These are phyloP conservation scores for Trigoniulus corallinus DNA, from an alignment of 1,140 invertebrate genomes.

Conservation along the genomic window DNA sequence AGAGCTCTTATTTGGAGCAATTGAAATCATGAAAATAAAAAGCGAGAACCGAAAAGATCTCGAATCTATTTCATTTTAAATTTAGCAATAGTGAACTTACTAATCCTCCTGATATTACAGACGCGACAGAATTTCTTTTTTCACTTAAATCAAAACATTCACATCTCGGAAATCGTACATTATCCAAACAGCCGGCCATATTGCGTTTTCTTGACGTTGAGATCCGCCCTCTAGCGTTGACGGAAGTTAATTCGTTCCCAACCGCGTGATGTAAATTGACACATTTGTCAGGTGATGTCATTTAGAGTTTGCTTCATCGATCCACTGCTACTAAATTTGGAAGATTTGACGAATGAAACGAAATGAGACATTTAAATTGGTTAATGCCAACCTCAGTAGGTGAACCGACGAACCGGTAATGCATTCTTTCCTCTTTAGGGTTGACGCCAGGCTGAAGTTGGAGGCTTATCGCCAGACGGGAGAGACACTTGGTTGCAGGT, in stretches of 20 bases:
- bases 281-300: neutral
- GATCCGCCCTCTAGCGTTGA: neutral
- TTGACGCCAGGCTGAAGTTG: no score
- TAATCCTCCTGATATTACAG: slow-evolving; percentile 64
- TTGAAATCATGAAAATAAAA: slow-evolving; percentile 6
- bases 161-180: slow-evolving; percentile 24
- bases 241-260: neutral
- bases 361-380: no score
- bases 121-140: slow-evolving; percentile 61
- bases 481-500: no score
- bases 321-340: neutral
- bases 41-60: slow-evolving; percentile 5
- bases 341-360: neutral
- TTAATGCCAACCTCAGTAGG: no score
- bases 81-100: slow-evolving; percentile 31
- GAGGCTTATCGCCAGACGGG: no score
- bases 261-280: no score
- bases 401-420: no score
- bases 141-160: slow-evolving; percentile 33
- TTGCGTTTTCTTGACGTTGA: neutral
- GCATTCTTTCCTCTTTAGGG: no score
- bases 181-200: slow-evolving; percentile 32
- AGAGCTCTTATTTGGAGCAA: neutral
- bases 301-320: neutral
- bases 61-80: slow-evolving; percentile 1